Evolutionary conservation across 2,888 invertebrate genomes (phyloP), one percentile per base, ranked within the genome.

Genomic region (Allacma fusca): DNA sequence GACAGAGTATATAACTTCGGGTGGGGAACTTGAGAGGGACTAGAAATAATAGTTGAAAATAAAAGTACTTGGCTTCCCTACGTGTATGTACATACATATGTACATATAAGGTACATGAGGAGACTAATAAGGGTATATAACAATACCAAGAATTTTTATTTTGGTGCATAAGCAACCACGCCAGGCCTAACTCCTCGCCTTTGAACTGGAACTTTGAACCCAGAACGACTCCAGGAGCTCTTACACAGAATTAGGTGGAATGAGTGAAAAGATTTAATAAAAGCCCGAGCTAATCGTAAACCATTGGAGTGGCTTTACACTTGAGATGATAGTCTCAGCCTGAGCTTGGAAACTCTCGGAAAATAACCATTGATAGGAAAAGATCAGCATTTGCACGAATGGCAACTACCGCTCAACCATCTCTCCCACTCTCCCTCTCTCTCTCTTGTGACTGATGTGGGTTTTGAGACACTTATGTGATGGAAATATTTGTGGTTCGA

Each of bases 401-500:
- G 50, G 9, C 2, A 50, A 50, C 50, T 16, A 50, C 5, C 50
- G 16, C 19, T n/a, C 50, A 50, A n/a, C 50, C 19, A 5, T 50
- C 69, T 40, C 13, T 43, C 24, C 40, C 5, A 21, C 16, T 19
- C 65, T 65, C 29, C 28, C 28, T 9, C 65, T 65, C 65, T 16
- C 26, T 69, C 44, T 43, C 43, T 1, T 43, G 21, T 50, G 50
- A 50, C 50, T 50, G 50, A 50, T 50, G 50, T 50, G 50, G 50
- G 50, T n/a, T 50, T 50, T 50, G 50, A 75, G 75, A 75, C 75
- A 75, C 67, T 75, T 75, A 75, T 75, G 75, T 75, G 75, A 75
- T 75, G 26, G 75, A 75, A 75, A 75, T 75, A 75, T 75, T 75
- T 75, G 75, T 57, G 75, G 75, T 68, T 75, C 68, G 75, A 75